Percentiles rank a stretch among this genome's conserved stretches.
Evolutionary conservation across 2,113 vertebrate genomes (phyloP).

Genomic region (Lota lota): DNA sequence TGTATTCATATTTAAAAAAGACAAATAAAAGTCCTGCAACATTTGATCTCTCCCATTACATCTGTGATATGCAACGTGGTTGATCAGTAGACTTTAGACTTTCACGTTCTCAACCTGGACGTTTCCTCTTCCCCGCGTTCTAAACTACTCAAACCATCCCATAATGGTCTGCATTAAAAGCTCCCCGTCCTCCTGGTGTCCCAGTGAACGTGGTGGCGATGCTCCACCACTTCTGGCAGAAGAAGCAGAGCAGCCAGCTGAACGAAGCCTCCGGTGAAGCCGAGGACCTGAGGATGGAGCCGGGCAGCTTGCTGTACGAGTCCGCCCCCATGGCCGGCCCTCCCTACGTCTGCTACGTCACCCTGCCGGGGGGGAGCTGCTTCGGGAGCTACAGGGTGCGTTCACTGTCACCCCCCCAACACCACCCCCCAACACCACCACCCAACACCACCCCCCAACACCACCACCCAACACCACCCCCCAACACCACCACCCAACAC

Average conservation of each 20-base stretch:
- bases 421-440: too few relatives aligned
- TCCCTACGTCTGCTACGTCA: constrained; percentile 84
- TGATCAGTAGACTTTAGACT: too few relatives aligned
- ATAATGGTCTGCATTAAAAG: too few relatives aligned
- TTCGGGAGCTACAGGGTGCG: constrained; percentile 89
- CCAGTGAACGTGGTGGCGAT: constrained; percentile 66
- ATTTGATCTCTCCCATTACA: too few relatives aligned
- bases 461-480: too few relatives aligned
- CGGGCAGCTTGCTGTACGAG: constrained; percentile 80
- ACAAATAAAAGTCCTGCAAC: neutral
- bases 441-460: too few relatives aligned
- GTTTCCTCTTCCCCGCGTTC: too few relatives aligned
- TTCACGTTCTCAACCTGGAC: neutral
- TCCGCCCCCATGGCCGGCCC: constrained; percentile 77
- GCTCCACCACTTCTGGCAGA: constrained; percentile 89
- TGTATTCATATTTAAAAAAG: neutral
- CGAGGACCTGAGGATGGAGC: constrained; percentile 57
- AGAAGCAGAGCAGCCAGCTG: constrained; percentile 75
- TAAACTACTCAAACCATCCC: too few relatives aligned
- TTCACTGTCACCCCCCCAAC: neutral
- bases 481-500: too few relatives aligned
- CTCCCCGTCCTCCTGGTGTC: neutral
- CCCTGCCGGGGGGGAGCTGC: constrained; percentile 87
- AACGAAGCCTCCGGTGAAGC: constrained; percentile 60
- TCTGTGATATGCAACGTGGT: too few relatives aligned